A percentile compares a stretch with the other conserved stretches of the same genome.
phyloP scores from a whole-genome alignment of 2,797 vertebrate species.

The Pagetopsis macropterus region DNA sequence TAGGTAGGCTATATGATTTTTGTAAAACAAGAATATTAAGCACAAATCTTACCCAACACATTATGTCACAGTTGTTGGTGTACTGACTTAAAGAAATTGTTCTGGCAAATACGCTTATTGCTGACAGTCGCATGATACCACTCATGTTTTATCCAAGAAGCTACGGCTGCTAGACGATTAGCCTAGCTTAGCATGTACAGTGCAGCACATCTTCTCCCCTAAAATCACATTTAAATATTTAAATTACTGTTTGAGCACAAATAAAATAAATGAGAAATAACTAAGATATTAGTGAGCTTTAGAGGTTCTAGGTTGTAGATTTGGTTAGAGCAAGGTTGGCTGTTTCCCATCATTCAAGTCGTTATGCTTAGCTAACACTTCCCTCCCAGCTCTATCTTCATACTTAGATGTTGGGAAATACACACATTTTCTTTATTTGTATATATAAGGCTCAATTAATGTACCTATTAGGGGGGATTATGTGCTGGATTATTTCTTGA shows the following conservation, averaged over 20 bases:
- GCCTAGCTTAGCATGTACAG: slow-evolving; percentile 4
- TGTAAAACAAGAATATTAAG: slow-evolving; percentile 55
- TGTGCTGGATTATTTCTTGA: background rate
- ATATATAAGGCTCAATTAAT: too few species aligned
- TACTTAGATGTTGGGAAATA: background rate
- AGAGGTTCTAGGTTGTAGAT: background rate
- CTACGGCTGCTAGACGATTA: background rate
- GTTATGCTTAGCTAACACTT: background rate
- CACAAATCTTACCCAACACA: slow-evolving; percentile 67
- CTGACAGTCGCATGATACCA: background rate
- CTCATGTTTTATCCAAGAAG: background rate
- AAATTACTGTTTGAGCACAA: background rate
- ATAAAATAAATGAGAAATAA: background rate
- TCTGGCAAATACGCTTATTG: background rate
- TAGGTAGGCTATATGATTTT: slow-evolving; percentile 43
- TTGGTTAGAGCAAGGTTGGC: background rate
- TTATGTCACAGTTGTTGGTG: slow-evolving; percentile 33
- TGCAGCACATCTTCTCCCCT: background rate
- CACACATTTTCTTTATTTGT: background rate
- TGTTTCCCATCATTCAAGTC: background rate
- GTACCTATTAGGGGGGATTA: background rate
- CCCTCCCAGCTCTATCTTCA: background rate
- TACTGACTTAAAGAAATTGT: slow-evolving; percentile 25
- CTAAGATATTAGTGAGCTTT: background rate
- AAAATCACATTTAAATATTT: background rate